A percentile compares a stretch with the other conserved stretches of the same genome.
These are phyloP conservation scores for Gadopsis marmoratus DNA, from an alignment of 2,797 vertebrate genomes.

Conservation along the genomic window DNA sequence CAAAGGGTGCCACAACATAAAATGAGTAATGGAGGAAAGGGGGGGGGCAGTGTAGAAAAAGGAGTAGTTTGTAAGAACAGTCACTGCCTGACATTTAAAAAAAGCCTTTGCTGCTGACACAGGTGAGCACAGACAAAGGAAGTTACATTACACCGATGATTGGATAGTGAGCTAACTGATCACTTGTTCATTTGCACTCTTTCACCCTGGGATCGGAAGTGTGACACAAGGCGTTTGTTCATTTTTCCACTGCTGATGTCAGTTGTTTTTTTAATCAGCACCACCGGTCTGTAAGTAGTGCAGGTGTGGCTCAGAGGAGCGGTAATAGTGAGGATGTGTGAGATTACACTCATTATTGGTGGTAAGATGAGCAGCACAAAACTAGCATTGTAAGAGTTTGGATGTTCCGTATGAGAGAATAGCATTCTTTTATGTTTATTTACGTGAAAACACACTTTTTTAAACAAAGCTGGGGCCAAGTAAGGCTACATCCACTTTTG, in stretches of 20 bases:
- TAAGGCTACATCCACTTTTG: neutral
- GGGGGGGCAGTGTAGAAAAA: conserved; percentile 18
- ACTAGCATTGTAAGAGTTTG: conserved; percentile 50
- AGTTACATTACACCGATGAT: conserved; percentile 62
- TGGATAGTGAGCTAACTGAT: conserved; percentile 73
- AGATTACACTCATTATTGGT: conserved; percentile 67
- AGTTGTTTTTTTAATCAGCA: conserved; percentile 82
- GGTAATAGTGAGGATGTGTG: conserved; percentile 77
- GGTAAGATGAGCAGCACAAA: conserved; percentile 56
- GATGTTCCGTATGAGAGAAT: conserved; percentile 2
- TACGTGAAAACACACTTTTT: neutral
- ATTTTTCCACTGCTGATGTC: conserved; percentile 82
- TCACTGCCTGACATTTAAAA: conserved; percentile 68
- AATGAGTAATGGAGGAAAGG: conserved; percentile 48
- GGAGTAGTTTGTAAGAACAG: conserved; percentile 48
- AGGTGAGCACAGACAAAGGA: conserved; percentile 67
- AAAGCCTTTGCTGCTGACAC: conserved; percentile 65
- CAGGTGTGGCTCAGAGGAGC: conserved; percentile 79
- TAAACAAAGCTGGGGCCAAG: neutral
- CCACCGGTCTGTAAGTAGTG: conserved; percentile 75
- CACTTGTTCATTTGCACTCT: conserved; percentile 85
- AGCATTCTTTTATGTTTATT: neutral
- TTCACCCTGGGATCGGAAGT: conserved; percentile 79
- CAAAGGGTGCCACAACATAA: conserved; percentile 40
- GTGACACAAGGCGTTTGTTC: conserved; percentile 81